phyloP scores from a whole-genome alignment of 2,888 invertebrate genomes.

The Coelopa pilipes region DNA sequence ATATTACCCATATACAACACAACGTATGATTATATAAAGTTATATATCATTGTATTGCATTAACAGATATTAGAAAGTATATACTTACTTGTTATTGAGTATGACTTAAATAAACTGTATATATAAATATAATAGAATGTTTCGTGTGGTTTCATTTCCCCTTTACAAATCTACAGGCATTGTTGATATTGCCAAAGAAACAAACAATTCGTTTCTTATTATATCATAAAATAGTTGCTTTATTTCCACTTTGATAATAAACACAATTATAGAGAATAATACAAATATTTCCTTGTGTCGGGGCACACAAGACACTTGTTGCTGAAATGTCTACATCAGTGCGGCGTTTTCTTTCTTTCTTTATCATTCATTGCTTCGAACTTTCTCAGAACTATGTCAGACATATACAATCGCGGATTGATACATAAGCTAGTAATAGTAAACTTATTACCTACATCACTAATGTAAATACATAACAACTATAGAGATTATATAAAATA shows the following conservation, averaged over 20 bases:
- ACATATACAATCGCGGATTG: neutral
- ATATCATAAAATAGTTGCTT: constrained; percentile 31
- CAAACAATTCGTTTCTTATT: neutral
- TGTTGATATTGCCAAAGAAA: neutral
- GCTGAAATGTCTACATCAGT: neutral
- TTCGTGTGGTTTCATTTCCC: neutral
- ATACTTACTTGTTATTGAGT: constrained; percentile 29
- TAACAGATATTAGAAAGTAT: constrained; percentile 14
- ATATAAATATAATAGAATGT: constrained; percentile 18
- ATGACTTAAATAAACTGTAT: constrained; percentile 23
- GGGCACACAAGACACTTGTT: neutral
- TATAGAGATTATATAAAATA: constrained; percentile 12
- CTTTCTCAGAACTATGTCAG: neutral
- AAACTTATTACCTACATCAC: constrained; percentile 20
- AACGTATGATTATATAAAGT: too few species aligned
- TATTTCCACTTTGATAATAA: constrained; percentile 26
- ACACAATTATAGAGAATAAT: constrained; percentile 20
- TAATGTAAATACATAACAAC: constrained; percentile 10
- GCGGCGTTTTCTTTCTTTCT: neutral
- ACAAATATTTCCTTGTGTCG: constrained; percentile 17
- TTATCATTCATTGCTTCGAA: neutral
- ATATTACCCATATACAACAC: too few species aligned
- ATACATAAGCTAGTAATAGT: neutral
- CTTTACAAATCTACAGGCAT: neutral
- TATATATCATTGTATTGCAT: constrained; percentile 1